Base-by-base conservation (phyloP, 2,113 vertebrate genomes). In the Cavia aperea region DNA sequence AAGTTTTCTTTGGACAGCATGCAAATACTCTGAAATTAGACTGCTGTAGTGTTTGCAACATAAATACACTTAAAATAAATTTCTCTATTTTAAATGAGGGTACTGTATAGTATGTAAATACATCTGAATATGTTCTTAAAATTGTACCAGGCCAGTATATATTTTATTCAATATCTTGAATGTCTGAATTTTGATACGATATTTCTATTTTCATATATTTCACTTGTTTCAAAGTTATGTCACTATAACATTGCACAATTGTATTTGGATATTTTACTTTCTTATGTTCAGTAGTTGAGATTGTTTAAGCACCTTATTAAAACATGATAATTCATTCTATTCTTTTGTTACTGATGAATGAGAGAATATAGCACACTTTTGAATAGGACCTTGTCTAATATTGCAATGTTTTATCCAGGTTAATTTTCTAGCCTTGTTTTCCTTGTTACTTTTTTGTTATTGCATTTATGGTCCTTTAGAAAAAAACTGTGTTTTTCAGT, bases 11-110 rank as follows among this genome's bases (percentile, higher is more conserved):
- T 36, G 85, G 21, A 86, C 1, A 36, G 16, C 66, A 72, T 72
- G 4, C 75, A 79, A 88, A 65, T 73, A 39, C 75, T 72, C 16
- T 62, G 79, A 82, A 87, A 49, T 86, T 75, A 62, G 31, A 70
- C 14, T 77, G 39, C 56, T 18, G 7, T 24, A 33, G 51, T 43
- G 12, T 46, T 72, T 86, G 11, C 14, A 65, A 26, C 66, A 13
- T 90, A 49, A 94, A 94, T 49, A 86, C 24, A 82, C 23, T 93
- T 70, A 86, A 82, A 95, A 18, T 10, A 58, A 46, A 12, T 84
- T 51, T 49, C 63, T 54, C 51, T 72, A 58, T 24, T 73, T 90
- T 65, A 87, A 83, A 92, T 70, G 60, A 81, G 24, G 21, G 8
- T 68, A 70, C 54, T 65, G 3, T 43, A 36, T 33, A 21, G 3